A percentile compares a stretch with the other conserved stretches of the same genome.
Conservation (phyloP, 2,113 vertebrate species). For the Gila orcuttii region DNA sequence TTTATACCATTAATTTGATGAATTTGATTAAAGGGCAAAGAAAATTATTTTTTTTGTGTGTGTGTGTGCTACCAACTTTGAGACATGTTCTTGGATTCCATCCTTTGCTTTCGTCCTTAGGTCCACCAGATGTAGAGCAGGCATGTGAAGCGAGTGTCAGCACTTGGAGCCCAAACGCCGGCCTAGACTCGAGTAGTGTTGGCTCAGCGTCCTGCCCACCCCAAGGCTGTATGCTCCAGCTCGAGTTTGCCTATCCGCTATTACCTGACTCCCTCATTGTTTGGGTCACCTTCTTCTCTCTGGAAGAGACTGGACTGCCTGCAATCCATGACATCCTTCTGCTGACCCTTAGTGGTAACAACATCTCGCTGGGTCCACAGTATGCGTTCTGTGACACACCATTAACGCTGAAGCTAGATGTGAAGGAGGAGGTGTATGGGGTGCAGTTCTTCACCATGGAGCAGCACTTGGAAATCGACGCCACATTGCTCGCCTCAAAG, state of each 20-base stretch:
- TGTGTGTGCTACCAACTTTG: neutral
- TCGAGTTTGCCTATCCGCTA: conserved; percentile 86
- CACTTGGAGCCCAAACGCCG: conserved; percentile 94
- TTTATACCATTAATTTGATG: too few species aligned
- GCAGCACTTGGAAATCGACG: conserved; percentile 95
- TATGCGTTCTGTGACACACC: conserved; percentile 92
- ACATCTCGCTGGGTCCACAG: conserved; percentile 90
- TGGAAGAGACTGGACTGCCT: conserved; percentile 83
- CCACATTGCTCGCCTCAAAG: conserved; percentile 87
- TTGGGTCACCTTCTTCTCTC: conserved; percentile 94
- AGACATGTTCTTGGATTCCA: neutral
- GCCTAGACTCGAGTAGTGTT: conserved; percentile 80
- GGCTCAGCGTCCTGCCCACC: conserved; percentile 83
- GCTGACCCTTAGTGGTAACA: conserved; percentile 84
- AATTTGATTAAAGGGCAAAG: neutral
- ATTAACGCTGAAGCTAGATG: conserved; percentile 85
- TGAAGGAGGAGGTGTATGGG: conserved; percentile 84
- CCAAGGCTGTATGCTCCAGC: conserved; percentile 94
- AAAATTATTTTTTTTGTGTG: neutral
- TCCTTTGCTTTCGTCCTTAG: conserved; percentile 65
- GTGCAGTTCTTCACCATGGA: conserved; percentile 96
- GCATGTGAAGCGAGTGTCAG: conserved; percentile 93
- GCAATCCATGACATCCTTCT: conserved; percentile 91
- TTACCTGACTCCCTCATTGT: conserved; percentile 89
- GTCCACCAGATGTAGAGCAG: conserved; percentile 95